These are phyloP conservation scores for Pygocentrus nattereri DNA, from an alignment of 2,797 vertebrate genomes.

Conservation along the genomic window DNA sequence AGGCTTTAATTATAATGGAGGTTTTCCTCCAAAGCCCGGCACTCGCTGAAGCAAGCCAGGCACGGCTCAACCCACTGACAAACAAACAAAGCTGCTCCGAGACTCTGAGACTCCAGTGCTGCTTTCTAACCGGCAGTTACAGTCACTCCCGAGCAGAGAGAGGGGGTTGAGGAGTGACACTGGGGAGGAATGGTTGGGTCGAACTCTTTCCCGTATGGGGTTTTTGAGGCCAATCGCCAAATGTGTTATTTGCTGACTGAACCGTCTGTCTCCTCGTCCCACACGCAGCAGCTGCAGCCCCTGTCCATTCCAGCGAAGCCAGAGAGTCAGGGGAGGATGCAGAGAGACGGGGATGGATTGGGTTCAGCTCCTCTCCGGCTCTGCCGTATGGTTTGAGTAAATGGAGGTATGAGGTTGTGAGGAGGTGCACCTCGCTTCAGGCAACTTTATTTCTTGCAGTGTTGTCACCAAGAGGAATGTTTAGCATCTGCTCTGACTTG, in stretches of 20 bases:
- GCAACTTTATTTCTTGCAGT: background rate
- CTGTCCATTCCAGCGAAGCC: conserved; percentile 20
- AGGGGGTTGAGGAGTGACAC: conserved; percentile 30
- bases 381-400: background rate
- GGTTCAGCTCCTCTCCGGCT: conserved; percentile 10
- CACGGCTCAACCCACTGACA: conserved; percentile 45
- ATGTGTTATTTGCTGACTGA: conserved; percentile 56
- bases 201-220: conserved; percentile 11
- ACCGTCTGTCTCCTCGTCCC: conserved; percentile 51
- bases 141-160: conserved; percentile 41
- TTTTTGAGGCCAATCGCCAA: conserved; percentile 45
- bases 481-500: background rate
- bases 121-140: conserved; percentile 38
- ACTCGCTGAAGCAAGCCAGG: conserved; percentile 57
- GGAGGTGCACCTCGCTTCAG: background rate
- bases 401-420: background rate
- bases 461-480: background rate
- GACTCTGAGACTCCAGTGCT: conserved; percentile 29
- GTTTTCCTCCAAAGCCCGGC: conserved; percentile 62
- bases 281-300: conserved; percentile 23
- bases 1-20: conserved; percentile 86
- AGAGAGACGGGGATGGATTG: background rate
- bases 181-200: conserved; percentile 17
- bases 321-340: background rate
- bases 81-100: conserved; percentile 43